These are phyloP conservation scores for Glyptemys insculpta DNA, from an alignment of 2,797 vertebrate species.

Conservation along the genomic window DNA sequence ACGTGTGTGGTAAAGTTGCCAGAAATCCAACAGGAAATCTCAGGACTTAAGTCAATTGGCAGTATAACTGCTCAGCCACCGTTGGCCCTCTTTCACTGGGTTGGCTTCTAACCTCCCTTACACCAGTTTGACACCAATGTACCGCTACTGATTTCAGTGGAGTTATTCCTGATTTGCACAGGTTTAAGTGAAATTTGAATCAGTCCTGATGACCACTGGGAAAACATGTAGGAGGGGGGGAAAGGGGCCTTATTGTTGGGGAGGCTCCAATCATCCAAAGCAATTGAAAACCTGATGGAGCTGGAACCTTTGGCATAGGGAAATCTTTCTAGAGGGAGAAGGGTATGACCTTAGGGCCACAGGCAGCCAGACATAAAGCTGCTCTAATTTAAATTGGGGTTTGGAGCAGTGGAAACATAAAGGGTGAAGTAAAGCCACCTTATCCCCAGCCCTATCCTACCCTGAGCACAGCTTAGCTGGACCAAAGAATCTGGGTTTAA, in stretches of 20 bases:
- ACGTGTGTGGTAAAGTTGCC: rapidly evolving
- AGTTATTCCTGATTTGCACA: background rate
- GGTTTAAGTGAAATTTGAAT: background rate
- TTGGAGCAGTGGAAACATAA: background rate
- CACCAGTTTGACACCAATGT: background rate
- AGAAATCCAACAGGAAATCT: background rate
- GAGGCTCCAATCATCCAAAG: background rate
- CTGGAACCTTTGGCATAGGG: background rate
- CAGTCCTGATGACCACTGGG: background rate
- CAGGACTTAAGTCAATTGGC: background rate
- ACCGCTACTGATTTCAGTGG: background rate
- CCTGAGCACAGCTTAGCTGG: background rate
- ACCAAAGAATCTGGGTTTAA: background rate
- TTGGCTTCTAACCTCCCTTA: rapidly evolving
- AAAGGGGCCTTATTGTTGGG: background rate
- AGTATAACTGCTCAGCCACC: rapidly evolving
- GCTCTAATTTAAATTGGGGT: background rate
- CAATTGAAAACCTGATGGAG: background rate
- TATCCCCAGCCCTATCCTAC: background rate
- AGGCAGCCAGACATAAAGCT: background rate
- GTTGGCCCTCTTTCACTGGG: background rate
- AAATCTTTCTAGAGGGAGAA: background rate
- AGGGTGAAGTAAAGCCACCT: background rate
- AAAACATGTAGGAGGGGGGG: background rate
- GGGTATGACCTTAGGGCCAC: background rate